phyloP scores from a whole-genome alignment of 2,888 invertebrate species.

The Lacanobia oleracea region DNA sequence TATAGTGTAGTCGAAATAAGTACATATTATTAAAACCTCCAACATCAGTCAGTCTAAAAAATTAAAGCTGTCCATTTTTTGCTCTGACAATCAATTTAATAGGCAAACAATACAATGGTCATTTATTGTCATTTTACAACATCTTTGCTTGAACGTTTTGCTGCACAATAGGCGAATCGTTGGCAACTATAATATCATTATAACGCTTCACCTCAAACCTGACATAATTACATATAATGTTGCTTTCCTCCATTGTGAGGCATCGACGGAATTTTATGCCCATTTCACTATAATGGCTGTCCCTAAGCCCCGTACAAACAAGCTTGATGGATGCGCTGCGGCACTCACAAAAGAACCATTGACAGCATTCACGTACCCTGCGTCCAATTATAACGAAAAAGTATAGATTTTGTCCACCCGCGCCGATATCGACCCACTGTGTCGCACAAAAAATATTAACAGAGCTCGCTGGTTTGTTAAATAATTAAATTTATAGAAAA shows the following conservation, averaged over 20 bases:
- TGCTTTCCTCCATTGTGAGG: slow-evolving; percentile 78
- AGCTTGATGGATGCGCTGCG: slow-evolving; percentile 84
- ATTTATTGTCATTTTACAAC: slow-evolving; percentile 51
- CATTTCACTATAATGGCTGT: slow-evolving; percentile 83
- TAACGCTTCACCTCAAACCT: slow-evolving; percentile 77
- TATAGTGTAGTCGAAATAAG: no score
- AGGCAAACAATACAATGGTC: slow-evolving; percentile 52
- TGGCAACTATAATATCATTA: slow-evolving; percentile 75
- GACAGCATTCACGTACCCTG: slow-evolving; percentile 75
- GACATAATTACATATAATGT: slow-evolving; percentile 83
- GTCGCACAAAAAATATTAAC: slow-evolving; percentile 67
- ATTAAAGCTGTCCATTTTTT: slow-evolving; percentile 29
- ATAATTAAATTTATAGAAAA: slow-evolving; percentile 42
- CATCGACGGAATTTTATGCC: slow-evolving; percentile 85
- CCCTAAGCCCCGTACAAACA: slow-evolving; percentile 79
- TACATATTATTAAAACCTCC: not conserved
- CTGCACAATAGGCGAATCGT: slow-evolving; percentile 62
- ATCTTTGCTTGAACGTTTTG: slow-evolving; percentile 45
- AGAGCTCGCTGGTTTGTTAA: slow-evolving; percentile 18
- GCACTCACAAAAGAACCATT: slow-evolving; percentile 82
- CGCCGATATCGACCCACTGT: slow-evolving; percentile 67
- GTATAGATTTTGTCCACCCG: slow-evolving; percentile 78
- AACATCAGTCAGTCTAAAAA: slow-evolving; percentile 4
- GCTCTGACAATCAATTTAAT: slow-evolving; percentile 43
- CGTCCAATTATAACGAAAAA: slow-evolving; percentile 82